These are phyloP conservation scores for Brassicogethes aeneus DNA, from an alignment of 2,888 invertebrate genomes.

Conservation along the genomic window DNA sequence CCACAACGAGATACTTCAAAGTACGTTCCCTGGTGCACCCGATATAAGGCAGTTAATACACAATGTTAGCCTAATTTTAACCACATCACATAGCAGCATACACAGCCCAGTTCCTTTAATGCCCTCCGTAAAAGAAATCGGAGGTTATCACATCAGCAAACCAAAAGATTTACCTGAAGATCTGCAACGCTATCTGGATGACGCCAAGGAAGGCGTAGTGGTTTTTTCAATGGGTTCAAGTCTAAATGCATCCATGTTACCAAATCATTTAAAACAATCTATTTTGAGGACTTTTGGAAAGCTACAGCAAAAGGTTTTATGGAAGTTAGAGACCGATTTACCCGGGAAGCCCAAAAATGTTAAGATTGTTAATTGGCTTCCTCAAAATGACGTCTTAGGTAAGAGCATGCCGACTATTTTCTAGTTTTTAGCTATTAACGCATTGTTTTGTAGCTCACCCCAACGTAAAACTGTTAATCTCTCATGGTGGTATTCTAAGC, in stretches of 20 bases:
- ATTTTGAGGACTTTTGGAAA: slow-evolving; percentile 47
- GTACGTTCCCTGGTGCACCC: neutral
- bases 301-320: slow-evolving; percentile 50
- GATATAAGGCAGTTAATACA: neutral
- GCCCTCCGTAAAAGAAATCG: neutral
- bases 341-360: slow-evolving; percentile 37
- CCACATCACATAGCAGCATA: neutral
- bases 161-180: slow-evolving; percentile 2
- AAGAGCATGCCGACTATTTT: slow-evolving; percentile 5
- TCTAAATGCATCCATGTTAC: slow-evolving; percentile 10
- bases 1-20: neutral
- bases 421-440: too few species aligned
- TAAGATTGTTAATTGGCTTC: slow-evolving; percentile 37
- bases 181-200: slow-evolving; percentile 30
- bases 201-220: slow-evolving; percentile 39
- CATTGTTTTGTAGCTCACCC: too few species aligned
- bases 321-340: slow-evolving; percentile 45
- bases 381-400: slow-evolving; percentile 33
- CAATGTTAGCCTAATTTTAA: neutral
- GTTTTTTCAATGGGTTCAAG: slow-evolving; percentile 42
- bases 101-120: neutral
- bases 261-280: slow-evolving; percentile 38
- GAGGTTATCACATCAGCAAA: neutral
- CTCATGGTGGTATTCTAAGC: too few species aligned
- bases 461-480: too few species aligned